Evolutionary conservation across 1,140 invertebrate genomes (phyloP).

Genomic region (Heliconius nattereri): DNA sequence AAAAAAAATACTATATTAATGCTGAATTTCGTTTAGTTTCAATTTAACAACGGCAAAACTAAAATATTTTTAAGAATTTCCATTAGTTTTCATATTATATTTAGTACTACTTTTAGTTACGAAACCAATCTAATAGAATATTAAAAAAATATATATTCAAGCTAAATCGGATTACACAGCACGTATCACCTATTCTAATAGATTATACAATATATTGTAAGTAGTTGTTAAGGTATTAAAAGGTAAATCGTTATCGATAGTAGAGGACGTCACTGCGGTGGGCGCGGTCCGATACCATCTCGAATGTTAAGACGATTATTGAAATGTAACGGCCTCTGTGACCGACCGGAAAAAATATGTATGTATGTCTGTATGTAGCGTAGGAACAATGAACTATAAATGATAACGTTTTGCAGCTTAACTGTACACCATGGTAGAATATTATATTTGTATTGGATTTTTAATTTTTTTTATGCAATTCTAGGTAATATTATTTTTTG

Average conservation of each 20-base stretch:
- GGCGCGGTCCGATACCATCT: slow-evolving; percentile 76
- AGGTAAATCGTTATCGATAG: slow-evolving; percentile 41
- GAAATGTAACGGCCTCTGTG: slow-evolving; percentile 80
- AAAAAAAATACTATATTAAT: no score
- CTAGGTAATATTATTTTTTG: no score
- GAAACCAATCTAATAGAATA: background rate
- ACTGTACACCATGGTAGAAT: no score
- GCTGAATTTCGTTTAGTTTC: no score
- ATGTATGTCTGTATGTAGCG: slow-evolving; percentile 18
- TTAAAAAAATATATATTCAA: slow-evolving; percentile 4
- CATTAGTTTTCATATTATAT: no score
- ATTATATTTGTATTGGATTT: no score
- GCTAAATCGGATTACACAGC: slow-evolving; percentile 5
- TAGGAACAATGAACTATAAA: slow-evolving; percentile 1
- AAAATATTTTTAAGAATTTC: no score
- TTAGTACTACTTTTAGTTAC: background rate
- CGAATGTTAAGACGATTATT: slow-evolving; percentile 79
- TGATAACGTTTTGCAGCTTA: background rate
- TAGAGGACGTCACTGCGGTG: slow-evolving; percentile 59
- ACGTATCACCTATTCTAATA: slow-evolving; percentile 11
- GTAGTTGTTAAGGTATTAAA: slow-evolving; percentile 26
- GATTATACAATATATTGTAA: slow-evolving; percentile 13
- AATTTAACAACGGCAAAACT: no score
- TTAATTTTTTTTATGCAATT: no score
- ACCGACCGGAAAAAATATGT: slow-evolving; percentile 69